Evolutionary conservation across 2,797 vertebrate species (phyloP).

Genomic region (Odontamblyopus rebecca): DNA sequence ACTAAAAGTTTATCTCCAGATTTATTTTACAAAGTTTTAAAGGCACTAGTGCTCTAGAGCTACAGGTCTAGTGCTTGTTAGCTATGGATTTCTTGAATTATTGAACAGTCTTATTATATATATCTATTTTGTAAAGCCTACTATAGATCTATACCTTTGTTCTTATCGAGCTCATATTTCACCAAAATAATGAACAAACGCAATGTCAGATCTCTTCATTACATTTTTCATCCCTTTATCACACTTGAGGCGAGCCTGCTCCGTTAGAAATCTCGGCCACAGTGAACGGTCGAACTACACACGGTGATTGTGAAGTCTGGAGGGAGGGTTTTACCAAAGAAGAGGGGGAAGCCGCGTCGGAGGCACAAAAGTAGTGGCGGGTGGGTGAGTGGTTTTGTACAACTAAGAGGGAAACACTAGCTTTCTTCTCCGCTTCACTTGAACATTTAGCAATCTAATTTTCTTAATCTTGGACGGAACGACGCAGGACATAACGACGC

Average conservation of each 20-base stretch:
- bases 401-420: slow-evolving; percentile 40
- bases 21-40: background rate
- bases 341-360: slow-evolving; percentile 19
- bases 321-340: slow-evolving; percentile 32
- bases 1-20: background rate
- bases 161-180: background rate
- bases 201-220: background rate
- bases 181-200: too few relatives aligned
- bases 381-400: slow-evolving; percentile 13
- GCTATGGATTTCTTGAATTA: too few relatives aligned
- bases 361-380: slow-evolving; percentile 14
- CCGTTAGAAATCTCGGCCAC: background rate
- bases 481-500: slow-evolving; percentile 8
- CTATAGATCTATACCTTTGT: too few relatives aligned
- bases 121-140: too few relatives aligned
- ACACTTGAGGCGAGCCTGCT: too few relatives aligned
- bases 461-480: background rate
- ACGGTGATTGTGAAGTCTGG: background rate
- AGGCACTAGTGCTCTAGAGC: background rate
- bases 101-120: too few relatives aligned
- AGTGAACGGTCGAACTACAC: background rate
- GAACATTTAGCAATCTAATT: background rate
- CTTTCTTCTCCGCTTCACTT: slow-evolving; percentile 10
- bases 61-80: background rate
- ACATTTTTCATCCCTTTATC: too few relatives aligned